Base-by-base conservation (phyloP, 2,113 vertebrate species). In the Ptilonorhynchus violaceus region DNA sequence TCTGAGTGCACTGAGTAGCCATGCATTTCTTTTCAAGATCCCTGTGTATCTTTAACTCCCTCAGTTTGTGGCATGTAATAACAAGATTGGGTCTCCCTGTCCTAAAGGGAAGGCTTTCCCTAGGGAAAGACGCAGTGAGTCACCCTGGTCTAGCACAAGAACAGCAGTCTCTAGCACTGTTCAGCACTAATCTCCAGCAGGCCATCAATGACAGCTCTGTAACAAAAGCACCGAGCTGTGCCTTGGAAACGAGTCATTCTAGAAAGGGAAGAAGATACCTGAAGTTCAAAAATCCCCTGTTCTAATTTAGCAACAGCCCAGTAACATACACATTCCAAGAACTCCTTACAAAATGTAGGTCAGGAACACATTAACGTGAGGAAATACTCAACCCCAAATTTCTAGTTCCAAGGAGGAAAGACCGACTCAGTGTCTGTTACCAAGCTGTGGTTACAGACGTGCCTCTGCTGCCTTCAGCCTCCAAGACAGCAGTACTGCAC, bases 341-440 rank as follows among this genome's bases (percentile, higher is more conserved):
- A 47, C 15, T 37, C 19, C 41, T 83, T 72, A 49, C 3, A 49
- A 58, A 67, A 73, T 12, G 3, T 7, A 81, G 47, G 53, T n/a
- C 63, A 88, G 58, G 39, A 84, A 39, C 9, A 31, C 12, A 33
- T 6, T 14, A 49, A 42, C 0, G 0, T 5, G 7, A 60, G 10
- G 27, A 73, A 87, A 80, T 9, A 47, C 4, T 25, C 2, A 59
- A 22, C 7, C 13, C 23, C 6, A 27, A 30, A 31, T 58, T 56
- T 68, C 42, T 33, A 42, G 20, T 37, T 89, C 13, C 59, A 44
- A 59, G 66, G 16, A 6, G 0, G 21, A 79, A 37, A 59, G 24
- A 55, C 19, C 0, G 0, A 35, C 23, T 20, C 2, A 0, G 42
- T 25, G 30, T 50, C 49, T 66, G 39, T 4, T 35, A 21, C 35